A percentile compares a stretch with the other conserved stretches of the same genome.
Conservation (phyloP, 2,888 invertebrate species). For the Harpagoxenus sublaevis region DNA sequence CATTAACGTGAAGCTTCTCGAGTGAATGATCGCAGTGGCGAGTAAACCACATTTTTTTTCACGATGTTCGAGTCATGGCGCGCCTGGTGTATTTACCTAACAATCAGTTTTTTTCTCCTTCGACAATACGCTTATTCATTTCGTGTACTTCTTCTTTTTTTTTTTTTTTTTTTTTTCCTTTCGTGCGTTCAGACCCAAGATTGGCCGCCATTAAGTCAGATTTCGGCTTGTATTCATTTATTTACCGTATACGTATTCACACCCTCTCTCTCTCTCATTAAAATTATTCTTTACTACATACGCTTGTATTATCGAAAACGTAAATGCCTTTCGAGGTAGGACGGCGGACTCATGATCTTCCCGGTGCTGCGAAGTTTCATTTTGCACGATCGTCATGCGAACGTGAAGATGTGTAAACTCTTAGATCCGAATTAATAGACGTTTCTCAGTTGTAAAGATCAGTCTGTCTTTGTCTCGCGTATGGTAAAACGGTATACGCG, state of each 20-base stretch:
- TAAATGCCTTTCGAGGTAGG: conserved; percentile 36
- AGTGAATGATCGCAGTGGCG: background rate
- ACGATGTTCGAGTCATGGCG: background rate
- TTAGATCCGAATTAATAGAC: background rate
- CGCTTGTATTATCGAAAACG: conserved; percentile 36
- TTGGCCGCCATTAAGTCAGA: conserved; percentile 18
- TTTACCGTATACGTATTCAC: conserved; percentile 30
- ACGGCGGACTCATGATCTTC: conserved; percentile 13
- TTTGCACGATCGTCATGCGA: conserved; percentile 17
- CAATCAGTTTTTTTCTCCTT: background rate
- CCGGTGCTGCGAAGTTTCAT: background rate
- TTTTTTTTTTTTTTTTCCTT: background rate
- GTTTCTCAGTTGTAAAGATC: too few relatives aligned
- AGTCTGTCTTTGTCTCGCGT: too few relatives aligned
- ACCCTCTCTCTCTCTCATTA: conserved; percentile 24
- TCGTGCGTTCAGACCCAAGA: background rate
- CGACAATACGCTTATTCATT: background rate
- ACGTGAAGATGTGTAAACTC: background rate
- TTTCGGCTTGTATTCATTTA: conserved; percentile 5
- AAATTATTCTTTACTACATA: conserved; percentile 34
- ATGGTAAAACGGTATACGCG: too few relatives aligned
- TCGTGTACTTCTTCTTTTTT: background rate
- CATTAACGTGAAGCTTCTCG: conserved; percentile 10
- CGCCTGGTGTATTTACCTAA: background rate
- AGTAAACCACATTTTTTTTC: background rate